Percentiles rank a stretch among this genome's conserved stretches.
Conservation (phyloP, 2,797 vertebrate species). For the Myiothlypis chrysogaster region DNA sequence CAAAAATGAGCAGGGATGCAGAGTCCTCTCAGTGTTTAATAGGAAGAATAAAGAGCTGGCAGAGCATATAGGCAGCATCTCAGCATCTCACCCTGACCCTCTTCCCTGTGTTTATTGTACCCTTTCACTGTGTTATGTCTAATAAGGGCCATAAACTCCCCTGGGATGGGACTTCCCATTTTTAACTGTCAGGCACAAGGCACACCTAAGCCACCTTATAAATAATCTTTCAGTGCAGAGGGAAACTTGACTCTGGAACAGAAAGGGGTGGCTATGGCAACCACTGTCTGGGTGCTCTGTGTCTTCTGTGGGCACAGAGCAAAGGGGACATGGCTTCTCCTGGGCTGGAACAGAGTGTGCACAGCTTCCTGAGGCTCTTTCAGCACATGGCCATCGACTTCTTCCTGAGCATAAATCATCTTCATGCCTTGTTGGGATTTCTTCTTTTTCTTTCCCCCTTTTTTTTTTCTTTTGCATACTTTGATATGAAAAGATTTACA, state of each 20-base stretch:
- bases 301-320: not conserved
- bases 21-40: not conserved
- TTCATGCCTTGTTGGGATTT: fast-evolving
- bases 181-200: not conserved
- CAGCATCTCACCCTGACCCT: not conserved
- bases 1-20: not conserved
- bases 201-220: constrained; percentile 35
- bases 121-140: not conserved
- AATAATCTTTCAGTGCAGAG: not conserved
- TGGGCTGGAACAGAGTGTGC: not conserved
- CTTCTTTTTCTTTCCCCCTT: fast-evolving
- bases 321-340: not conserved
- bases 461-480: not conserved
- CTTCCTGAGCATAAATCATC: not conserved
- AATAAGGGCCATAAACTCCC: not conserved
- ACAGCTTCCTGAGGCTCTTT: not conserved
- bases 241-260: not conserved
- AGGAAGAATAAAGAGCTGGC: not conserved
- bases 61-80: fast-evolving
- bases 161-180: not conserved
- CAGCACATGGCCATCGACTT: fast-evolving
- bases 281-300: not conserved
- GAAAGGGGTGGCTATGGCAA: constrained; percentile 37
- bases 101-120: not conserved
- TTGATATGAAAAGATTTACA: not conserved